Percentiles rank a stretch among this genome's conserved stretches.
Evolutionary conservation across 2,888 invertebrate species (phyloP).

Genomic region (Andrena marginata): DNA sequence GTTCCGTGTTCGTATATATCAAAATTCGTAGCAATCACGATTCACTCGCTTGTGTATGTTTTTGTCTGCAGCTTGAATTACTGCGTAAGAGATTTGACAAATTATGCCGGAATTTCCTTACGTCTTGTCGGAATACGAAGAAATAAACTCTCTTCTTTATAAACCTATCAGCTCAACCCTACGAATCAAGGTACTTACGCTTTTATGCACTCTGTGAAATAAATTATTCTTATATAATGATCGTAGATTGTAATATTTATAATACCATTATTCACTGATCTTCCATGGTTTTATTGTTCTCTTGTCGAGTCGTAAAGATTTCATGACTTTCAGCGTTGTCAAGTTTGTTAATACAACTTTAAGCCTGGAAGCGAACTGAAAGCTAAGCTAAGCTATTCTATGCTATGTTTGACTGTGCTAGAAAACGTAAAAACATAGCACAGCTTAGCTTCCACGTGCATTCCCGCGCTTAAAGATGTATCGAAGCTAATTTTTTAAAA

Average conservation of each 20-base stretch:
- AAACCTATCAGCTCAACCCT: slow-evolving; percentile 86
- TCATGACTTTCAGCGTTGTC: background rate
- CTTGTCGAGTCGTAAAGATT: background rate
- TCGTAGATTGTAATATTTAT: background rate
- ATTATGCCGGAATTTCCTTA: slow-evolving; percentile 78
- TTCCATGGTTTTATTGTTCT: too few relatives aligned
- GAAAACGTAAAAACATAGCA: too few relatives aligned
- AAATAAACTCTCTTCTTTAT: slow-evolving; percentile 80
- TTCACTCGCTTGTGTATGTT: background rate
- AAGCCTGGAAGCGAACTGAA: too few relatives aligned
- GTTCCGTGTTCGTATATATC: background rate
- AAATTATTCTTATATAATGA: slow-evolving; percentile 21
- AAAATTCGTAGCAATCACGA: slow-evolving; percentile 8
- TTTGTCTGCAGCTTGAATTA: background rate
- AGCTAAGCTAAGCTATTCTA: too few relatives aligned
- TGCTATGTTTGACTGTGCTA: too few relatives aligned
- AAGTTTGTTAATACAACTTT: background rate
- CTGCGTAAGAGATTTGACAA: background rate
- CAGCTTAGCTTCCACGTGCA: too few relatives aligned
- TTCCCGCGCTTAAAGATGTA: background rate
- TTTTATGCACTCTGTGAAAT: background rate
- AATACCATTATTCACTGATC: slow-evolving; percentile 10
- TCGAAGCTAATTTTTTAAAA: background rate
- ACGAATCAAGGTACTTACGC: slow-evolving; percentile 89
- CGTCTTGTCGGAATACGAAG: slow-evolving; percentile 80